Evolutionary conservation across 2,888 invertebrate species (phyloP).

Genomic region (Melieria picta): DNA sequence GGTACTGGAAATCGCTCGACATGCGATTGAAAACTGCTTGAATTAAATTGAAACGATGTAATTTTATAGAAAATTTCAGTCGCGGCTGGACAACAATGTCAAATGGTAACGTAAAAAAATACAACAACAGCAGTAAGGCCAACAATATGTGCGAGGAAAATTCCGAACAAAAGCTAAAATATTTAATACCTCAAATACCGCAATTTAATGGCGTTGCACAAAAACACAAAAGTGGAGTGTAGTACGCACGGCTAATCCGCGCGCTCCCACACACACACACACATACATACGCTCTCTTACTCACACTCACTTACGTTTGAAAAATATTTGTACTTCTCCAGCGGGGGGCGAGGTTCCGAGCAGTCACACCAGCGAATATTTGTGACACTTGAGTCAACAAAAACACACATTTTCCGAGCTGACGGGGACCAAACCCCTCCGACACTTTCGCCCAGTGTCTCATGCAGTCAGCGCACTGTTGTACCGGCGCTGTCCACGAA

Average conservation of each 20-base stretch:
- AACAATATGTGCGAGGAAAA: background rate
- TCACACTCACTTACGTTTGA: slow-evolving; percentile 12
- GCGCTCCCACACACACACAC: slow-evolving; percentile 2
- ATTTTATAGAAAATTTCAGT: slow-evolving; percentile 27
- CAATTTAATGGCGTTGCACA: no score
- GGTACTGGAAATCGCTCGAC: slow-evolving; percentile 25
- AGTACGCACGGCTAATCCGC: background rate
- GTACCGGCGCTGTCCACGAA: no score
- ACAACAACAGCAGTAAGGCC: background rate
- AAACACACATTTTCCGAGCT: no score
- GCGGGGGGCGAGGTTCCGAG: slow-evolving; percentile 24
- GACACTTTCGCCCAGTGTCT: no score
- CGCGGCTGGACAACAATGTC: background rate
- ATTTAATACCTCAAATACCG: no score
- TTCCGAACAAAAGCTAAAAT: background rate
- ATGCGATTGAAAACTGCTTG: slow-evolving; percentile 34
- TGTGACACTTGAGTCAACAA: background rate
- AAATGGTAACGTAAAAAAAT: background rate
- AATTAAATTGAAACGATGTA: slow-evolving; percentile 32
- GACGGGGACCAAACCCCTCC: no score
- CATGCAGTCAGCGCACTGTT: no score
- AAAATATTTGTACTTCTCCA: slow-evolving; percentile 13
- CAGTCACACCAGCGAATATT: background rate
- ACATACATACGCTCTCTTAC: slow-evolving; percentile 14
- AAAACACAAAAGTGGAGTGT: no score